Evolutionary conservation across 2,888 invertebrate genomes (phyloP).

Genomic region (Pinctada fucata): DNA sequence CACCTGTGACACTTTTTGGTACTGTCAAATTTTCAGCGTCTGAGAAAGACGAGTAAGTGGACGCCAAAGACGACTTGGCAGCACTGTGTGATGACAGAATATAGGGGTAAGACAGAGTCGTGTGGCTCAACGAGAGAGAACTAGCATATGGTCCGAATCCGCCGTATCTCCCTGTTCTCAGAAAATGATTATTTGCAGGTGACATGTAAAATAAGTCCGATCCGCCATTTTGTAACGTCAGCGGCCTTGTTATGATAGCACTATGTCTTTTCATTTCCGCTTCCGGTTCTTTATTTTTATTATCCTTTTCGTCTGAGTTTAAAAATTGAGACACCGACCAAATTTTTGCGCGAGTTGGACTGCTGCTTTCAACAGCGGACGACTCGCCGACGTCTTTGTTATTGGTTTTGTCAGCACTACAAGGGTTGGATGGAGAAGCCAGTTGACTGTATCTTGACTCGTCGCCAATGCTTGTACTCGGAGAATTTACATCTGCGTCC

Average conservation of each 20-base stretch:
- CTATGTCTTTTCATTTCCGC: conserved; percentile 45
- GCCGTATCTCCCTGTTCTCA: conserved; percentile 58
- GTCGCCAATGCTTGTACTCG: conserved; percentile 35
- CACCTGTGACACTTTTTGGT: conserved; percentile 48
- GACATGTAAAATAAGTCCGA: conserved; percentile 59
- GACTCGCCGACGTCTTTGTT: conserved; percentile 11
- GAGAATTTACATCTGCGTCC: conserved; percentile 32
- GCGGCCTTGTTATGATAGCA: conserved; percentile 37
- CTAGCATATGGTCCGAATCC: conserved; percentile 57
- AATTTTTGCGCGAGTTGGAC: conserved; percentile 60
- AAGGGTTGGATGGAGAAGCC: conserved; percentile 19
- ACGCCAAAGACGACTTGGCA: conserved; percentile 48
- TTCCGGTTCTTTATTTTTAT: conserved; percentile 7
- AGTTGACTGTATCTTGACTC: conserved; percentile 30
- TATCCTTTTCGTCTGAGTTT: conserved; percentile 39
- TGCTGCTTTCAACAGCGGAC: conserved; percentile 24
- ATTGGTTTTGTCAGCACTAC: conserved; percentile 15
- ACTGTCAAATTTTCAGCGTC: conserved; percentile 49
- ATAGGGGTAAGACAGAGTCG: conserved; percentile 70
- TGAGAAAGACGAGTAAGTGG: conserved; percentile 42
- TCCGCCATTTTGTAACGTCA: conserved; percentile 42
- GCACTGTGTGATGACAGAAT: conserved; percentile 60
- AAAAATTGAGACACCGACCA: conserved; percentile 67
- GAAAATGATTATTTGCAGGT: conserved; percentile 49
- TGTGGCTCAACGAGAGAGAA: conserved; percentile 64